phyloP scores from a whole-genome alignment of 2,113 vertebrate genomes.

The Cynopterus brachyotis region DNA sequence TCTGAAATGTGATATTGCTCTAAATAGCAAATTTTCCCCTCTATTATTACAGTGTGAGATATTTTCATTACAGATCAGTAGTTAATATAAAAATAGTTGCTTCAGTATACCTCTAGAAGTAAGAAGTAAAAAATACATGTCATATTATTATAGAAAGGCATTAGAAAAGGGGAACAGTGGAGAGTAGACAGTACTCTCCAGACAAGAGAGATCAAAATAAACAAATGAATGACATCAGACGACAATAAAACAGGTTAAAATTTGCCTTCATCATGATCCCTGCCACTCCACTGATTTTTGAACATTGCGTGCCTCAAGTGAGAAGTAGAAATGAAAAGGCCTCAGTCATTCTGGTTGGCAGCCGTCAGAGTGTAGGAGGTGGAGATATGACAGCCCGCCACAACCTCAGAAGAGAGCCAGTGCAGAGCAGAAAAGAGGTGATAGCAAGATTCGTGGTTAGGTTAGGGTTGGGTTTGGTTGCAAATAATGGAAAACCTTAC shows the following conservation, averaged over 20 bases:
- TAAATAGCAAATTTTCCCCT: background rate
- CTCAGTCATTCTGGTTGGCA: background rate
- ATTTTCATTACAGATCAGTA: background rate
- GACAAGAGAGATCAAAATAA: background rate
- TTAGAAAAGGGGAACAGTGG: background rate
- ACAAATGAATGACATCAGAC: background rate
- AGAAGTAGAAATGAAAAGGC: background rate
- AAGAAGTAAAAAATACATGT: background rate
- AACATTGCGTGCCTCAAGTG: background rate
- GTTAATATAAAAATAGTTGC: background rate
- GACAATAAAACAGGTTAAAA: background rate
- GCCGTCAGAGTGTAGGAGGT: background rate
- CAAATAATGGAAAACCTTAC: background rate
- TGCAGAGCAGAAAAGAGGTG: background rate
- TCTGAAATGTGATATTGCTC: background rate
- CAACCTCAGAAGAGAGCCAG: background rate
- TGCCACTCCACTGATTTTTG: background rate
- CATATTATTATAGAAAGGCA: background rate
- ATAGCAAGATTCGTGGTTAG: rapidly evolving
- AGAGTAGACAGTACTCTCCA: background rate
- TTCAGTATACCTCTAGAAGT: background rate
- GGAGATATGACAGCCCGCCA: too few relatives aligned
- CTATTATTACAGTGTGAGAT: background rate
- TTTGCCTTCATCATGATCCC: background rate
- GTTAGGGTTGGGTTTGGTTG: background rate